A percentile compares a stretch with the other conserved stretches of the same genome.
These are phyloP conservation scores for Agelaius tricolor DNA, from an alignment of 2,113 vertebrate species.

Conservation along the genomic window DNA sequence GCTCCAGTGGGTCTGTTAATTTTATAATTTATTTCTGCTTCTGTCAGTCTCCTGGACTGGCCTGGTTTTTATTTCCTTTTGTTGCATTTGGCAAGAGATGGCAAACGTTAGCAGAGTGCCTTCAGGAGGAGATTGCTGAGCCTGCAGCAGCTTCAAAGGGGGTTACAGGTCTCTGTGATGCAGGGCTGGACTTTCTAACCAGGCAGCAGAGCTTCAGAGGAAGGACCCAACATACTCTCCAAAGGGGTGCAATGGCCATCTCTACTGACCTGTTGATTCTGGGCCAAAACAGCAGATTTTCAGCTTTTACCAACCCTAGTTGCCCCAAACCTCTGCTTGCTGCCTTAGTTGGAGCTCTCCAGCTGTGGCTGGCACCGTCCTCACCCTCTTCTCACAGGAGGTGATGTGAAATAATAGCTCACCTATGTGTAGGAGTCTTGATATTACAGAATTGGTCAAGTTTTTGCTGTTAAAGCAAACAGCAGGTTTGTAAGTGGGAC, in stretches of 20 bases:
- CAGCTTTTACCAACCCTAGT: not conserved
- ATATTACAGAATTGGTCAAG: not conserved
- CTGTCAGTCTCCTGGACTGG: slow-evolving; percentile 5
- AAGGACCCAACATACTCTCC: not conserved
- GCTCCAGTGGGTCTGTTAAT: not conserved
- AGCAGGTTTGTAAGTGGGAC: not conserved
- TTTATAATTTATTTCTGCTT: slow-evolving; percentile 18
- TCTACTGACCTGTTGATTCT: not conserved
- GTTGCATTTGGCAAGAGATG: slow-evolving; percentile 1
- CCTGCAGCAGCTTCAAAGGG: not conserved
- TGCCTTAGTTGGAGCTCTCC: not conserved
- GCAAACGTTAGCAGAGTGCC: not conserved
- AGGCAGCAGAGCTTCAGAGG: not conserved
- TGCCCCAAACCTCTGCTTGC: not conserved
- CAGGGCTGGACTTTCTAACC: not conserved
- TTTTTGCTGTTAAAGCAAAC: not conserved
- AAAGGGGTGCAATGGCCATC: not conserved
- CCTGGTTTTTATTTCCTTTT: not conserved
- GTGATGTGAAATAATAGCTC: not conserved
- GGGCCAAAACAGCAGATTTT: not conserved
- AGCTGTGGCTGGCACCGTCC: not conserved
- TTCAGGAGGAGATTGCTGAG: not conserved
- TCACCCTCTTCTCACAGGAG: not conserved
- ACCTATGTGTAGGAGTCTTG: not conserved
- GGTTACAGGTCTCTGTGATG: not conserved